Base-by-base conservation (phyloP, 2,113 vertebrate species). In the Syngnathus floridae region DNA sequence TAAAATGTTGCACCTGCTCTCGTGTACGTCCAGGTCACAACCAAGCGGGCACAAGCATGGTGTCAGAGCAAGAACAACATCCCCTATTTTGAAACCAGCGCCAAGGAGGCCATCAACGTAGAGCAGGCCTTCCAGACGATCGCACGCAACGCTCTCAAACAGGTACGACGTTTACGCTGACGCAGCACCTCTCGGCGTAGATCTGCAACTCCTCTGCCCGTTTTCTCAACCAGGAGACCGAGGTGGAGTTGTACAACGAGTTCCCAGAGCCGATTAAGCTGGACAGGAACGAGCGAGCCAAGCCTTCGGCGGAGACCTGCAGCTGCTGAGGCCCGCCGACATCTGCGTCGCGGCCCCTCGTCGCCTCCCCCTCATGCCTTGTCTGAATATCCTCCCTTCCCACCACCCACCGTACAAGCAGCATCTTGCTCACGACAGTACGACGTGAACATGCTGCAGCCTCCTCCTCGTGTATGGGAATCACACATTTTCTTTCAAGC, bases 31-130 rank as follows among this genome's bases (percentile, higher is more conserved):
- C 79, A 98, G 95, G 95, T 98, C 79, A 93, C 95, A 78, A 96
- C 95, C 79, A 98, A 98, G 87, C 87, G 95, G 77, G 94, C 95
- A 10, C 95, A 97, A 87, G 93, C 93, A 74, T 98, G 95, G 95
- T 97, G 95, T 90, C 95, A 97, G 90, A 98, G 94, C 90, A 97
- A 98, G 91, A 98, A 98, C 90, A 96, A 96, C 90, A 97, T 98
- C 89, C 95, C 95, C 4, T 98, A 97, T 85, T 96, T 96, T 13
- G 94, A 97, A 90, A 97, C 95, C 88, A 98, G 95, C 77, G 95
- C 95, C 84, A 98, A 98, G 91, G 95, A 97, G 85, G 95, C 95
- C 46, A 96, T 98, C 83, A 98, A 97, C 0, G 94, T 98, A 88
- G 95, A 98, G 88, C 95, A 98, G 82, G 95, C 95, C 71, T 98